Conservation (phyloP, 2,797 vertebrate genomes). For the Okamejei kenojei region DNA sequence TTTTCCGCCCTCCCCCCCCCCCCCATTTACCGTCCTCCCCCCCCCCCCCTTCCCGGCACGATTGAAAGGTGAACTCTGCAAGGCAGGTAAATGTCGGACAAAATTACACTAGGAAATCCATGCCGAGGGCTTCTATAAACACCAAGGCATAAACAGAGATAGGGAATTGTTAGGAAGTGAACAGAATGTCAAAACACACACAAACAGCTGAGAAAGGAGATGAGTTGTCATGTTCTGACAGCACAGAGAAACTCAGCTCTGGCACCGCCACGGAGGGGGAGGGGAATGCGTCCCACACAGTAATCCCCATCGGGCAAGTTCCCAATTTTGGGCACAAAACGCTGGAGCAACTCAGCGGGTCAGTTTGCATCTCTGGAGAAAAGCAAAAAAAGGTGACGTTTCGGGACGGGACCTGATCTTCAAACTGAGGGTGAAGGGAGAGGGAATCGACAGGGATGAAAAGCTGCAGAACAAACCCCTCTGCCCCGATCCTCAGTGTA, state of each 20-base stretch:
- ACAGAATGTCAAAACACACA: background rate
- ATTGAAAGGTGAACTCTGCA: background rate
- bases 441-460: too few species aligned
- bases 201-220: background rate
- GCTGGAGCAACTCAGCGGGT: too few species aligned
- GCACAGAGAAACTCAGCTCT: background rate
- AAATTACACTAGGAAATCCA: background rate
- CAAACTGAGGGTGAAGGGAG: too few species aligned
- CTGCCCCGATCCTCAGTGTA: too few species aligned
- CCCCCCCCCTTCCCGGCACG: constrained; percentile 41
- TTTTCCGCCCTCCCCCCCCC: background rate
- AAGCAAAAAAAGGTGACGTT: too few species aligned
- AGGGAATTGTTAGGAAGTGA: background rate
- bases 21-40: constrained; percentile 53
- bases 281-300: background rate
- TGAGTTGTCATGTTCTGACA: background rate
- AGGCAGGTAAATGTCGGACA: background rate
- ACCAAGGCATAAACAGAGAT: background rate
- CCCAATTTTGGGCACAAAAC: too few species aligned
- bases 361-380: too few species aligned
- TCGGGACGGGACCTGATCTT: too few species aligned
- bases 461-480: too few species aligned
- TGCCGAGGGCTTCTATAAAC: background rate
- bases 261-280: background rate
- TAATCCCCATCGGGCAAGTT: background rate